Evolutionary conservation across 2,113 vertebrate genomes (phyloP).

Genomic region (Microcebus murinus): DNA sequence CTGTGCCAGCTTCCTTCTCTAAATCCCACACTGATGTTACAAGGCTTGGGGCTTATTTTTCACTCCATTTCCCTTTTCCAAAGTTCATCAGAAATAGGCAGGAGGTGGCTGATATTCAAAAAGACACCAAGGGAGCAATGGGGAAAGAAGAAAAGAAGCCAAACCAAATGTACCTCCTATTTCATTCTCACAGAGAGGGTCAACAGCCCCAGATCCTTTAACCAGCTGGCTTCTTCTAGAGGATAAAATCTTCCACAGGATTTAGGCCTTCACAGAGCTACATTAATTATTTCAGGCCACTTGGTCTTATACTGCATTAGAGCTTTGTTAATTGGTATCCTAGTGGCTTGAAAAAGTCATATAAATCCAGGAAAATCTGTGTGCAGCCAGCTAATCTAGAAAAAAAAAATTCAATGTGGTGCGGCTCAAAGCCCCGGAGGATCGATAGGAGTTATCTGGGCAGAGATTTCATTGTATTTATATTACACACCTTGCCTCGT

Average conservation of each 20-base stretch:
- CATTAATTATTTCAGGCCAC: slow-evolving; percentile 59
- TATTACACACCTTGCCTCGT: slow-evolving; percentile 63
- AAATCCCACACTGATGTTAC: background rate
- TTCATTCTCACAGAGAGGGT: background rate
- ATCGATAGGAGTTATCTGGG: slow-evolving; percentile 71
- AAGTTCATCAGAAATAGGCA: background rate
- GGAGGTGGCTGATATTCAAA: background rate
- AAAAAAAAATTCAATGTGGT: slow-evolving; percentile 55
- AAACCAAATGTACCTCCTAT: background rate
- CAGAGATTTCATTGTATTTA: slow-evolving; percentile 76
- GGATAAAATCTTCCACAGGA: slow-evolving; percentile 33
- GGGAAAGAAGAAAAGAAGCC: background rate
- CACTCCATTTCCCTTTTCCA: background rate
- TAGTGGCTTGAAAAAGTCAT: slow-evolving; percentile 60
- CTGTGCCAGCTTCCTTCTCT: background rate
- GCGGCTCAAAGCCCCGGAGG: slow-evolving; percentile 57
- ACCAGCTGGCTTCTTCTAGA: slow-evolving; percentile 20
- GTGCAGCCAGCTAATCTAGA: slow-evolving; percentile 4
- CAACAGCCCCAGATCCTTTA: background rate
- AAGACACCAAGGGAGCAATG: background rate
- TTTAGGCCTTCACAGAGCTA: slow-evolving; percentile 18
- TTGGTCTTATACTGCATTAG: slow-evolving; percentile 43
- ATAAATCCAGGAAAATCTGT: slow-evolving; percentile 66
- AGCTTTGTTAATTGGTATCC: slow-evolving; percentile 71
- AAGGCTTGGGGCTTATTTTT: background rate